phyloP scores from a whole-genome alignment of 1,140 invertebrate species.

The Pantala flavescens region DNA sequence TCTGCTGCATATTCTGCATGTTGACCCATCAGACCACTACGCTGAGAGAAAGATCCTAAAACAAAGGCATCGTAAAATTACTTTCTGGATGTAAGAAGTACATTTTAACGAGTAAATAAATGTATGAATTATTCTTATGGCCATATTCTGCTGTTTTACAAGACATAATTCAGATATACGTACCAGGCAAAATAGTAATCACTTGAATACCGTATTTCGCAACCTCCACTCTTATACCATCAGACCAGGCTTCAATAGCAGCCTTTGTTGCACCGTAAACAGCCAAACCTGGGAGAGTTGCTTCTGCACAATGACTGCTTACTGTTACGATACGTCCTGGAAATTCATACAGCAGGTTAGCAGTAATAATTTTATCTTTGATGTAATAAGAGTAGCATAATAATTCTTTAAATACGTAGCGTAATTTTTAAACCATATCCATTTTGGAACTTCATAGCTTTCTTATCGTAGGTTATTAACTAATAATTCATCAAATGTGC shows the following conservation, averaged over 20 bases:
- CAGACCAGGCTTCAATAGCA: slow-evolving; percentile 56
- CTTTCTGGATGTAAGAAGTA: not conserved
- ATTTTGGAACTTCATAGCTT: too few species aligned
- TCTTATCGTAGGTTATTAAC: too few species aligned
- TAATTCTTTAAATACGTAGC: not conserved
- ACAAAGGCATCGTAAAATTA: slow-evolving; percentile 2
- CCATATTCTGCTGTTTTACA: too few species aligned
- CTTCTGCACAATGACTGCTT: slow-evolving; percentile 64
- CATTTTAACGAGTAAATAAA: slow-evolving; percentile 21
- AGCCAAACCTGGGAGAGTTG: slow-evolving; percentile 57
- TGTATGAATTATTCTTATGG: too few species aligned
- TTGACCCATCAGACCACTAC: slow-evolving; percentile 44
- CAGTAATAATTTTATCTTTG: not conserved
- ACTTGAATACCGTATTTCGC: slow-evolving; percentile 59
- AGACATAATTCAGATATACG: slow-evolving; percentile 18
- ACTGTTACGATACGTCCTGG: slow-evolving; percentile 61
- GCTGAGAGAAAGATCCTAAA: slow-evolving; percentile 41
- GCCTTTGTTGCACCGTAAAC: slow-evolving; percentile 74
- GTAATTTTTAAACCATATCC: too few species aligned
- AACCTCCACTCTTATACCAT: slow-evolving; percentile 62
- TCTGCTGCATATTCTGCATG: slow-evolving; percentile 40
- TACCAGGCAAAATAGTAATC: slow-evolving; percentile 65
- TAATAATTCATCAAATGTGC: too few species aligned
- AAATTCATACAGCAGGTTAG: not conserved
- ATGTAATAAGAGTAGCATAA: not conserved